phyloP scores from a whole-genome alignment of 2,113 vertebrate genomes.

The Hyaena hyaena region DNA sequence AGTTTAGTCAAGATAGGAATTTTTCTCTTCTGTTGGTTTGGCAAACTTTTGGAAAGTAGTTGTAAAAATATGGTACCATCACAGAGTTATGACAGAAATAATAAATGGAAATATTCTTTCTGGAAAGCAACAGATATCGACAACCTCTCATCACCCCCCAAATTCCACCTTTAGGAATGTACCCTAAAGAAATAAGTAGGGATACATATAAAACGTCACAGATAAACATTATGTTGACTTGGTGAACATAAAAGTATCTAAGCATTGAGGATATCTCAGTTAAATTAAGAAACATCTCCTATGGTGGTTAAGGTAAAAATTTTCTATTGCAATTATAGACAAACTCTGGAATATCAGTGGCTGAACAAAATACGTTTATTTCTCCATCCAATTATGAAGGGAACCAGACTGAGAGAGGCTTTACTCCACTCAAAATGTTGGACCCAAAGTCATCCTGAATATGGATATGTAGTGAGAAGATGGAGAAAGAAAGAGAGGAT shows the following conservation, averaged over 20 bases:
- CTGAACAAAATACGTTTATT: not conserved
- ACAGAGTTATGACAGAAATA: not conserved
- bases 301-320: not conserved
- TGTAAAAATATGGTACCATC: not conserved
- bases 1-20: not conserved
- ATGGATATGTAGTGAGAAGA: not conserved
- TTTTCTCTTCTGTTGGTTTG: not conserved
- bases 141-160: not conserved
- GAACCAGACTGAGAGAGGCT: not conserved
- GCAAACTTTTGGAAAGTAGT: not conserved
- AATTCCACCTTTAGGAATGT: not conserved
- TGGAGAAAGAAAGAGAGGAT: not conserved
- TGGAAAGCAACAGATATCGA: not conserved
- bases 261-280: not conserved
- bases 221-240: not conserved
- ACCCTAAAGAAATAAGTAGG: not conserved
- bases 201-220: not conserved
- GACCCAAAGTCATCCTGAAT: not conserved
- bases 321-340: not conserved
- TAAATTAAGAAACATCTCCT: not conserved
- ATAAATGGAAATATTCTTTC: not conserved
- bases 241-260: not conserved
- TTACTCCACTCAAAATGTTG: not conserved
- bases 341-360: not conserved
- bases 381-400: not conserved